Base-by-base conservation (phyloP, 2,797 vertebrate species). In the Ctenopoma multispine region DNA sequence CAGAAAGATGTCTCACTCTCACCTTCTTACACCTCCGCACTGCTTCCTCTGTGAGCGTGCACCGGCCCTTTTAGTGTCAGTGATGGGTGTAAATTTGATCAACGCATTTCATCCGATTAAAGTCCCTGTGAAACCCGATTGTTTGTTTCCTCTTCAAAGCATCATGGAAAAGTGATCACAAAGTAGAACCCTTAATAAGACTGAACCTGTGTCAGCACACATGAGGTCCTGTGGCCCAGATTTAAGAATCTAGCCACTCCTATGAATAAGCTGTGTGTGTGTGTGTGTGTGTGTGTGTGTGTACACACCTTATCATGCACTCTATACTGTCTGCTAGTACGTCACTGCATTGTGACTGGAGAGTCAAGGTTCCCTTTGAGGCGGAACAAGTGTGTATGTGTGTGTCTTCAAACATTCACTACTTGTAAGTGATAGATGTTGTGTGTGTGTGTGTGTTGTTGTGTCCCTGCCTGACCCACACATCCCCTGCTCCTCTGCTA, bases 401-500 rank as follows among this genome's bases (percentile, higher is more conserved):
- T 70, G 68, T 79, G 59, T 58, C 55, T 53, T 77, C 61, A 74
- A 75, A 70, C 71, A 15, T 55, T 77, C 18, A 15, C 21, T 64
- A 59, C 12, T 17, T 69, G 5, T 15, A 44, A 24, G 41, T 77
- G 86, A 88, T 4, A 54, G 58, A 79, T 72, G 60, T 18, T 21
- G 24, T 29, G 34, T 7, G 29, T 31, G 29, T 31, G 29, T 31
- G 36, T 69, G 59, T 75, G 59, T 75, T 14, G 68, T 48, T 50
- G 53, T 83, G 90, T 89, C 85, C 86, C 11, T 44, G 36, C 48
- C 43, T 85, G 84, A 91, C 84, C 87, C 80, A 38, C 43, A 57
- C 46, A 62, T 54, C 59, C 50, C 15, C 14, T 15, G 38, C 44
- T 43, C 51, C 57, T 38, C 70, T 47, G 48, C 73, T 29, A n/a